These are phyloP conservation scores for Drosophila persimilis DNA, from an alignment of 1,140 invertebrate genomes.

Conservation along the genomic window DNA sequence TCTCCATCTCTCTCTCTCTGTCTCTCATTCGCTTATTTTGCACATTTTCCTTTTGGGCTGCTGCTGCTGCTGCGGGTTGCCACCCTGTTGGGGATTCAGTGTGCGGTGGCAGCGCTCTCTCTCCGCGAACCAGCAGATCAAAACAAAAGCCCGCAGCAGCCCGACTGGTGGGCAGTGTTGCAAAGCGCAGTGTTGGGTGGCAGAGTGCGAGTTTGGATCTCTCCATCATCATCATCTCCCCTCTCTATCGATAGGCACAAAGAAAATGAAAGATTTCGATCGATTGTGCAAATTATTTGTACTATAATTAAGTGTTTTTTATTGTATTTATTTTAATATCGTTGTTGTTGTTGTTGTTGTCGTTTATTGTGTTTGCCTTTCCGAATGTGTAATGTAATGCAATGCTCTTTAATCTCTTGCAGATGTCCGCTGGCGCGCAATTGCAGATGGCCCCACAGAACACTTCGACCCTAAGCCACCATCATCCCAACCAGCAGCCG, in stretches of 20 bases:
- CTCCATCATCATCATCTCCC: no score
- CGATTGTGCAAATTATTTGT: no score
- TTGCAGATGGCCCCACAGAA: conserved; percentile 97
- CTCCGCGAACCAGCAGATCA: conserved; percentile 62
- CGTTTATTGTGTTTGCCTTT: not conserved
- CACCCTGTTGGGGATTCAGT: conserved; percentile 50
- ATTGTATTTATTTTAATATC: not conserved
- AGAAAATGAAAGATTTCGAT: no score
- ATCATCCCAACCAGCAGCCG: conserved; percentile 72
- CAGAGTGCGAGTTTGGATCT: no score
- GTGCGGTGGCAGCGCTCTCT: conserved; percentile 27
- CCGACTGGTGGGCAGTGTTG: conserved; percentile 19
- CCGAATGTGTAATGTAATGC: conserved; percentile 1
- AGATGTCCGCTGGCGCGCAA: conserved; percentile 97
- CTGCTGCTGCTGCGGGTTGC: conserved; percentile 45
- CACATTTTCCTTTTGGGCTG: conserved; percentile 49
- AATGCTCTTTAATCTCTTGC: conserved; percentile 83
- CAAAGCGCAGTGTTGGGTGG: conserved; percentile 12
- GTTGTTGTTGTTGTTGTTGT: not conserved
- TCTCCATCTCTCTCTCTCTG: conserved; percentile 22
- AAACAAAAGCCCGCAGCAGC: conserved; percentile 63
- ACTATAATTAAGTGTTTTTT: not conserved
- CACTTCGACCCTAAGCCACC: conserved; percentile 92
- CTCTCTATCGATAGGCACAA: no score
- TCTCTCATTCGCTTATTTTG: conserved; percentile 29